Evolutionary conservation across 2,888 invertebrate genomes (phyloP), one percentile per base, ranked within the genome.

Genomic region (Amiota mariae): DNA sequence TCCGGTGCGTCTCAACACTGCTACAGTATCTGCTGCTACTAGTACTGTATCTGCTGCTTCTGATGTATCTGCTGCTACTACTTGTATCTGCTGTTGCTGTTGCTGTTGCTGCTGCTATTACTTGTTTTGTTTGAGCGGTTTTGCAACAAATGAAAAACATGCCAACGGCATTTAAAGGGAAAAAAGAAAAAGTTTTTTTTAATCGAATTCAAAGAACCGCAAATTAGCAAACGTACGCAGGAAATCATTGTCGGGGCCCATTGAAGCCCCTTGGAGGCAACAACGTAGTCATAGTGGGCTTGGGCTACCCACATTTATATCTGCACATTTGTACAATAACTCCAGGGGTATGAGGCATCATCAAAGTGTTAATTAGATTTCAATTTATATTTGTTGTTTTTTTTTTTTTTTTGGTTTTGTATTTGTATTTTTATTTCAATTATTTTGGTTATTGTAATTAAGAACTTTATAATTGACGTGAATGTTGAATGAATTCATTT

Each of bases 221-320:
- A 68, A 68, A 68, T 68, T 68, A 68, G 67, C 67, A 68, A 68
- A 68, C 67, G 18, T 68, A 68, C 54, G 67, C 67, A 68, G 67
- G 67, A 68, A 68, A 54, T 20, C 51, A 68, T 54, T 51, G 24
- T 24, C 54, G 67, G 20, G 20, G 54, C n/a, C 47, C 18, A 51
- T n/a, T 13, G 66, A 8, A 10, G 67, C 54, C 10, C 20, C 20
- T 12, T 20, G 64, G n/a, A 13, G 15, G 64, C 64, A 12, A 1
- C 15, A n/a, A 1, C 9, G 9, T 36, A 11, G 36, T 11, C 59
- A 11, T 11, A 15, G 20, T 59, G 18, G 2, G 20, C 20, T 18
- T 18, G 18, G 20, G 11, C 11, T 59, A 18, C 2, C n/a, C 18
- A 18, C 18, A 59, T 13, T 11, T 59, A 6, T 18, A 18, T 13